Evolutionary conservation across 35 echinoderm and acorn worm species (phyloP), one percentile per base, ranked within the genome.

Genomic region (Heliocidaris tuberculata): DNA sequence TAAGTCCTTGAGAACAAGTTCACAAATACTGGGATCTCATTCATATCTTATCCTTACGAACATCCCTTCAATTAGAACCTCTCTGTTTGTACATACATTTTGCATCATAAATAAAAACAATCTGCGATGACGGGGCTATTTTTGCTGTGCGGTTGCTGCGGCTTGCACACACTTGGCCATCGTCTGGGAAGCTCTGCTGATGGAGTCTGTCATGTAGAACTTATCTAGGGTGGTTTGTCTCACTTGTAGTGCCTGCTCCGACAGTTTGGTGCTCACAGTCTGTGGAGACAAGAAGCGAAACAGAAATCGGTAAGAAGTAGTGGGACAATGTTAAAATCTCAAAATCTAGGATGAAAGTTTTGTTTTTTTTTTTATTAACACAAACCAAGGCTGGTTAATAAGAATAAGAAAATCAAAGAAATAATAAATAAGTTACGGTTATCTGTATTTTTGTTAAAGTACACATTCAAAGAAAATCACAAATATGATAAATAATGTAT

Each of bases 111-210:
- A 78, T 78, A 78, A 27, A 27, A 17, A 78, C 65, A 78, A 6
- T 78, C 27, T 27, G 7, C 19, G 65, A 78, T n/a, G 65, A 78
- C 19, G 21, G 65, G 19, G 65, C 65, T 78, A 78, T 78, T 93
- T 95, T 88, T 85, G 24, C 92, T 59, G 27, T 13, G 96, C 96
- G 31, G 95, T 88, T 85, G 95, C 60, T 6, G 93, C 98, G n/a
- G 98, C 98, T 47, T 99, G 97, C 15, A 99, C 95, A 94, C 98
- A 99, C 88, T 99, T 99, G 30, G 98, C 98, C 98, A 99, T 99
- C 2, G 98, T 99, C 85, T 96, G 95, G 42, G 98, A 99, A 17
- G 98, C 98, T 59, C 98, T 94, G 94, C 98, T 99, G 95, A 99
- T 99, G 86, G 96, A 49, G 92, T 99, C 97, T 10, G 98, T 99